A percentile compares a stretch with the other conserved stretches of the same genome.
phyloP scores from a whole-genome alignment of 2,113 vertebrate species.

The Vanacampus margaritifer region DNA sequence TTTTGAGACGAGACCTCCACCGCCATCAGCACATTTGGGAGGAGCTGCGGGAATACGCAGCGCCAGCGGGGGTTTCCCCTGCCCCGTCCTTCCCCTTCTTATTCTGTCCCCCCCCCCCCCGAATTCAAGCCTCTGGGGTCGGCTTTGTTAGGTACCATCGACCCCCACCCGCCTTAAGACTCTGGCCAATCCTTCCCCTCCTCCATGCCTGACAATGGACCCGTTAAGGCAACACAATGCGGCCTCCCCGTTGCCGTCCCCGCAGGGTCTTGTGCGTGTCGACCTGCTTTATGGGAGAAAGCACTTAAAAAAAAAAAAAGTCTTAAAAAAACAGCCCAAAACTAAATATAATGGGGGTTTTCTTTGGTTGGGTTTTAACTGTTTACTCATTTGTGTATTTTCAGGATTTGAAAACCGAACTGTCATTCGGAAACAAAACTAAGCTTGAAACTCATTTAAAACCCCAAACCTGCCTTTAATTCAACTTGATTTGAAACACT shows the following conservation, averaged over 20 bases:
- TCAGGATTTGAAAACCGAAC: neutral
- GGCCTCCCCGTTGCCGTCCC: constrained; percentile 55
- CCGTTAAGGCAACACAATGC: constrained; percentile 66
- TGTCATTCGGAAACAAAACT: neutral
- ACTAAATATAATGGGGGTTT: constrained; percentile 26
- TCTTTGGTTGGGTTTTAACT: constrained; percentile 8
- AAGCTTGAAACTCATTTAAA: neutral
- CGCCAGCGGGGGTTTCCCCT: constrained; percentile 50
- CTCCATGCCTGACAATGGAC: constrained; percentile 64
- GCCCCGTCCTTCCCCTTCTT: constrained; percentile 54
- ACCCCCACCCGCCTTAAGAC: too few species aligned
- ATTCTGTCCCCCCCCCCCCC: constrained; percentile 27
- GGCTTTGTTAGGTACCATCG: constrained; percentile 55
- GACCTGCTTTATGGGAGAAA: constrained; percentile 63
- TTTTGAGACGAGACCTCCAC: neutral
- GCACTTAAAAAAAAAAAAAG: constrained; percentile 72
- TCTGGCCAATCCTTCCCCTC: constrained; percentile 51
- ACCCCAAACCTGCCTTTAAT: neutral
- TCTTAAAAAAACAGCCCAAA: constrained; percentile 67
- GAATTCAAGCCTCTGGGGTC: constrained; percentile 64
- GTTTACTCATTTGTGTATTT: constrained; percentile 38
- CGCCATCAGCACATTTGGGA: constrained; percentile 56
- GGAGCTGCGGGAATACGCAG: constrained; percentile 48
- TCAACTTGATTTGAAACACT: neutral
- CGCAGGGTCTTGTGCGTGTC: constrained; percentile 55